These are phyloP conservation scores for Okapia johnstoni DNA, from an alignment of 2,113 vertebrate species.

Conservation along the genomic window DNA sequence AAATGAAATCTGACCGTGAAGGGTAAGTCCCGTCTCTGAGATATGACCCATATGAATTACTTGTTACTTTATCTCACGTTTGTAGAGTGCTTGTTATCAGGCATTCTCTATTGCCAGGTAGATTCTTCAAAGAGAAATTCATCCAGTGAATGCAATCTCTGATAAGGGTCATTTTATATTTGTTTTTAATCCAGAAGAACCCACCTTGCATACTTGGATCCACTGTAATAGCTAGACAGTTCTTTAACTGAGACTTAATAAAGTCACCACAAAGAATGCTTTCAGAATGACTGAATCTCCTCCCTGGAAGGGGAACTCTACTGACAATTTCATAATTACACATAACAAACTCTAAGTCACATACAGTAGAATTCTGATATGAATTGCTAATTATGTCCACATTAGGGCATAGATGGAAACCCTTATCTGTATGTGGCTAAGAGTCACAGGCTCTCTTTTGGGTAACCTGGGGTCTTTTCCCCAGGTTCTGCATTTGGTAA, in stretches of 20 bases:
- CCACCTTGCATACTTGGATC: background rate
- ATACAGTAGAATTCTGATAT: background rate
- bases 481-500: background rate
- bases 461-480: rapidly evolving
- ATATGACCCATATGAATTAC: background rate
- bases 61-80: background rate
- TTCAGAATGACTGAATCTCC: background rate
- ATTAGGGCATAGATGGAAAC: background rate
- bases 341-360: background rate
- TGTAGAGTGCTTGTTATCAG: background rate
- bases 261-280: constrained; percentile 25
- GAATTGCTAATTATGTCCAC: background rate
- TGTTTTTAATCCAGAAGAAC: background rate
- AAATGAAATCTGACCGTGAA: background rate
- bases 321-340: background rate
- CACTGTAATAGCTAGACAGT: background rate
- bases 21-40: background rate
- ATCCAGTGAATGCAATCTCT: background rate
- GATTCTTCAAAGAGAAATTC: background rate
- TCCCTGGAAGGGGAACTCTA: background rate
- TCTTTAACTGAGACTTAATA: background rate
- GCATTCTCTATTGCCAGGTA: background rate
- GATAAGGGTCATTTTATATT: background rate
- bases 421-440: background rate
- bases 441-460: rapidly evolving